Percentiles rank a stretch among this genome's conserved stretches.
These are phyloP conservation scores for Urocitellus parryii DNA, from an alignment of 2,113 vertebrate genomes.

Conservation along the genomic window DNA sequence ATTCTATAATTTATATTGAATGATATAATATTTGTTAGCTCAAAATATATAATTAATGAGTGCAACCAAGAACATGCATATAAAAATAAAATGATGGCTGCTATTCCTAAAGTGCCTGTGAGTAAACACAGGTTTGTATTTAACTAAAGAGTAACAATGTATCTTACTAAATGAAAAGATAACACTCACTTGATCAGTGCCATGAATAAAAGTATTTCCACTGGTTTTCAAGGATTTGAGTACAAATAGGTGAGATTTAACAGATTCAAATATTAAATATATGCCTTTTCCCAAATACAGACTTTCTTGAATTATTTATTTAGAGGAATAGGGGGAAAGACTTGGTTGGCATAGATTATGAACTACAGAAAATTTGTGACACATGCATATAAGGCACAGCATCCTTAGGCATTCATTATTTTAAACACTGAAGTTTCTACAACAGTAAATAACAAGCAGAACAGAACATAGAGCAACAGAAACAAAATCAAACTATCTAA, in stretches of 20 bases:
- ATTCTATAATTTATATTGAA: not conserved
- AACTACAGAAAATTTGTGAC: conserved; percentile 30
- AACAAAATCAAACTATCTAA: not conserved
- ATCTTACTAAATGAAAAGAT: conserved; percentile 21
- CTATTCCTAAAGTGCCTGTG: conserved; percentile 42
- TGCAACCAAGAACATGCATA: conserved; percentile 41
- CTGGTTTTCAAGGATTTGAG: conserved; percentile 7
- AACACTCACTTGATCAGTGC: conserved; percentile 18
- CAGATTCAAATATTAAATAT: conserved; percentile 57
- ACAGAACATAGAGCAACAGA: not conserved
- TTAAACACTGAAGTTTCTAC: conserved; percentile 37
- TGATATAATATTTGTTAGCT: conserved; percentile 38
- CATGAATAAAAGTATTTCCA: conserved; percentile 29
- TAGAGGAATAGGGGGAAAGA: not conserved
- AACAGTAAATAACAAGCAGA: not conserved
- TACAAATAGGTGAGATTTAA: conserved; percentile 49
- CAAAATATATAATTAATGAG: conserved; percentile 56
- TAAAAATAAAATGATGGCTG: conserved; percentile 54
- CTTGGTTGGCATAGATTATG: not conserved
- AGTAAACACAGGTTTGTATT: conserved; percentile 47
- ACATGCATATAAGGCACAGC: not conserved
- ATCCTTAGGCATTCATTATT: not conserved
- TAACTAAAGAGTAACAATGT: conserved; percentile 24
- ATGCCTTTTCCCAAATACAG: conserved; percentile 30
- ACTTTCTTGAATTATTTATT: conserved; percentile 22